Percentiles rank a stretch among this genome's conserved stretches.
Conservation (phyloP, 2,113 vertebrate genomes). For the Catharus minimus region DNA sequence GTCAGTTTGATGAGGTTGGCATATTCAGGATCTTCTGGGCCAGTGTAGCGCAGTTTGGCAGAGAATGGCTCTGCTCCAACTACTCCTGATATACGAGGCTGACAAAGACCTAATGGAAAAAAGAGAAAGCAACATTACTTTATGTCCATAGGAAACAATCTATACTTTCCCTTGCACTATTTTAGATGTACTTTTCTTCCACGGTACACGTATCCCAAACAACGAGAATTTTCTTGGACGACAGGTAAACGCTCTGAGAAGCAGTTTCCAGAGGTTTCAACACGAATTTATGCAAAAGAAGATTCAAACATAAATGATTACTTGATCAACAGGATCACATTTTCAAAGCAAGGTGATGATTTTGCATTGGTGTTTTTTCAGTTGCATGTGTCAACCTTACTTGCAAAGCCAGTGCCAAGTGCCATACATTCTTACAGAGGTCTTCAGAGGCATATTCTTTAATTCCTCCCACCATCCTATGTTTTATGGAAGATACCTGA, state of each 20-base stretch:
- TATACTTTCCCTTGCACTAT: background rate
- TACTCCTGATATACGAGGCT: conserved; percentile 83
- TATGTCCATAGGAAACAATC: background rate
- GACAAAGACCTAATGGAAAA: conserved; percentile 86
- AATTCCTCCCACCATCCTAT: background rate
- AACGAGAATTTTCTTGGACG: background rate
- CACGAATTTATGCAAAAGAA: background rate
- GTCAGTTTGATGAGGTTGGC: conserved; percentile 91
- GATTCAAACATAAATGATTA: background rate
- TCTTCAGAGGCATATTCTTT: background rate
- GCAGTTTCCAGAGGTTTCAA: background rate
- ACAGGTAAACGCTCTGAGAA: background rate
- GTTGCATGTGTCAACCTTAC: background rate
- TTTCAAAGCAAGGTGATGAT: background rate
- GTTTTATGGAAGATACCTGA: background rate
- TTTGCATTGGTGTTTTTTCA: background rate
- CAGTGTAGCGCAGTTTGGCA: conserved; percentile 90
- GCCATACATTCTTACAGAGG: background rate
- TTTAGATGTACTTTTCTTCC: background rate
- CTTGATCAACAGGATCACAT: background rate
- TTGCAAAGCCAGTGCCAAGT: background rate
- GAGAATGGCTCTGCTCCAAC: conserved; percentile 95
- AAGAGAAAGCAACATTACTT: background rate
- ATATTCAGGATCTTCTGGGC: conserved; percentile 83
- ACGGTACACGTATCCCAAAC: background rate